Percentiles rank a stretch among this genome's conserved stretches.
Evolutionary conservation across 1,140 invertebrate species (phyloP).

Genomic region (Zaprionus inermis): DNA sequence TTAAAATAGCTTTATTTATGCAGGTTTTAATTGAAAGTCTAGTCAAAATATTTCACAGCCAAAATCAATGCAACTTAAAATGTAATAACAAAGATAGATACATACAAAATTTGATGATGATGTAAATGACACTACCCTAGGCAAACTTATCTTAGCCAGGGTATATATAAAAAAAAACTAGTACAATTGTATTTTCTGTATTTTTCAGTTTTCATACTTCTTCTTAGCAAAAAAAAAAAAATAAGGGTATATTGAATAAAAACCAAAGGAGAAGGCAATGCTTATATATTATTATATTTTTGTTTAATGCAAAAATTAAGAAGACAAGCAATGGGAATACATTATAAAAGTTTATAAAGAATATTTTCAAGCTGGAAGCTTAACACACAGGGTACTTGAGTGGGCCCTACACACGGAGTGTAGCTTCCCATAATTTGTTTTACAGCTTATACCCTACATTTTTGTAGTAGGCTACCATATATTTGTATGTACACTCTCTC

Average conservation of each 20-base stretch:
- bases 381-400: too few species aligned
- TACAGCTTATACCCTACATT: background rate
- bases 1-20: background rate
- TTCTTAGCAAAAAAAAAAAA: background rate
- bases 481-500: background rate
- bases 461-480: background rate
- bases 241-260: background rate
- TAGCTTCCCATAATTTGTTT: background rate
- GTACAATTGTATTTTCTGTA: conserved; percentile 21
- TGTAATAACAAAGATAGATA: background rate
- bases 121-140: background rate
- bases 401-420: too few species aligned
- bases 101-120: too few species aligned
- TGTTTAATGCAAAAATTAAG: too few species aligned
- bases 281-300: too few species aligned
- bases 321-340: too few species aligned
- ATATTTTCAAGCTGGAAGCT: too few species aligned
- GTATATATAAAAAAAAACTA: background rate
- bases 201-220: conserved; percentile 14
- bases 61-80: too few species aligned
- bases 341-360: too few species aligned
- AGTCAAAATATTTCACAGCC: too few species aligned
- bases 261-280: too few species aligned
- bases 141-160: background rate
- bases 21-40: too few species aligned